Percentiles rank a stretch among this genome's conserved stretches.
Conservation (phyloP, 2,888 invertebrate genomes). For the Achlya flavicornis region DNA sequence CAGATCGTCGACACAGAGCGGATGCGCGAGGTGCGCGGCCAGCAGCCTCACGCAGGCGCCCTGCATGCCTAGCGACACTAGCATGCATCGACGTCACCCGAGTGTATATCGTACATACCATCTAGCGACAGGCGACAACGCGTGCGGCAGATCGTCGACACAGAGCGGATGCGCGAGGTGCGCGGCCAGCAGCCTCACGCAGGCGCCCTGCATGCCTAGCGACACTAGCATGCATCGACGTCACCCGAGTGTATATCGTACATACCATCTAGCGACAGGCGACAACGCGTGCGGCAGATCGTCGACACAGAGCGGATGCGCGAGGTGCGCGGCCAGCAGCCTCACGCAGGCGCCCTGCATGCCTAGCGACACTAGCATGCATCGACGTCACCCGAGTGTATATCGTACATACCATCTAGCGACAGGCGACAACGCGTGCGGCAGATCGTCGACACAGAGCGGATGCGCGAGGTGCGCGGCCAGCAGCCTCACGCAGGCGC, state of each 20-base stretch:
- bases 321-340: slow-evolving; percentile 48
- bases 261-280: slow-evolving; percentile 19
- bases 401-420: background rate
- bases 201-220: slow-evolving; percentile 58
- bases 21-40: slow-evolving; percentile 51
- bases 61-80: slow-evolving; percentile 65
- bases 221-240: too few species aligned
- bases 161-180: slow-evolving; percentile 53
- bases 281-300: slow-evolving; percentile 38
- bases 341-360: slow-evolving; percentile 60
- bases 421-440: slow-evolving; percentile 35
- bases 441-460: slow-evolving; percentile 42
- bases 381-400: too few species aligned
- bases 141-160: slow-evolving; percentile 34
- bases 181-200: slow-evolving; percentile 57
- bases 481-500: slow-evolving; percentile 54
- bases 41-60: slow-evolving; percentile 56
- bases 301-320: slow-evolving; percentile 50
- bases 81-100: too few species aligned
- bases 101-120: background rate
- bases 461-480: slow-evolving; percentile 55
- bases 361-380: too few species aligned
- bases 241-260: too few species aligned
- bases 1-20: slow-evolving; percentile 46
- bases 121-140: slow-evolving; percentile 31